Conservation (phyloP, 1,140 invertebrate genomes). For the Homalodisca vitripennis region DNA sequence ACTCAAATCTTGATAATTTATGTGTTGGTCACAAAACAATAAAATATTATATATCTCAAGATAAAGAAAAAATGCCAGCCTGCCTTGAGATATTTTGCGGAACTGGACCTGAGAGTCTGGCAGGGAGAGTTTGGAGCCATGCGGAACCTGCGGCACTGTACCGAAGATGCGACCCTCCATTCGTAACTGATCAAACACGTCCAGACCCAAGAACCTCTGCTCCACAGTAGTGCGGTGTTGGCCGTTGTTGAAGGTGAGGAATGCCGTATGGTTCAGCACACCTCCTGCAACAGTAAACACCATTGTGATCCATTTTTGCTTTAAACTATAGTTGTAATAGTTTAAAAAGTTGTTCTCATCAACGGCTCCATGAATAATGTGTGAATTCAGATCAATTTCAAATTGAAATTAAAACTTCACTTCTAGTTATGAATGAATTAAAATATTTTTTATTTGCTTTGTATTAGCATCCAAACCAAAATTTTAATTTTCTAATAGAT, state of each 20-base stretch:
- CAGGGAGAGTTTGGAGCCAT: slow-evolving; percentile 64
- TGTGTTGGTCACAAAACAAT: too few species aligned
- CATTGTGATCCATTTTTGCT: too few species aligned
- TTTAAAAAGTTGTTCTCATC: too few species aligned
- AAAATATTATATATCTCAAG: background rate
- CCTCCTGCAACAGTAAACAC: slow-evolving; percentile 70
- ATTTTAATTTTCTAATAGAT: too few species aligned
- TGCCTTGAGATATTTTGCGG: slow-evolving; percentile 50
- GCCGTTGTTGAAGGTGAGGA: slow-evolving; percentile 68
- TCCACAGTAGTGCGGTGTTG: slow-evolving; percentile 64
- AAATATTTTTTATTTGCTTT: too few species aligned
- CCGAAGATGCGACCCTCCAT: slow-evolving; percentile 77
- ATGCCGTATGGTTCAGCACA: slow-evolving; percentile 76
- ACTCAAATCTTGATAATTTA: too few species aligned
- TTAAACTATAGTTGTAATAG: too few species aligned
- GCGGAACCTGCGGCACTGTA: slow-evolving; percentile 65
- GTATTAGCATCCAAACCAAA: too few species aligned
- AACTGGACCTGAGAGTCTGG: slow-evolving; percentile 83
- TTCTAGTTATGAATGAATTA: too few species aligned
- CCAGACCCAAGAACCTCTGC: slow-evolving; percentile 81
- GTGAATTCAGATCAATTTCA: too few species aligned
- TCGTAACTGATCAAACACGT: slow-evolving; percentile 85
- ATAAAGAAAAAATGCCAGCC: background rate
- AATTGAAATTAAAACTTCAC: too few species aligned
- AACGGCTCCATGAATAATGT: too few species aligned